These are phyloP conservation scores for Drosophila helvetica DNA, from an alignment of 2,888 invertebrate genomes.

Conservation along the genomic window DNA sequence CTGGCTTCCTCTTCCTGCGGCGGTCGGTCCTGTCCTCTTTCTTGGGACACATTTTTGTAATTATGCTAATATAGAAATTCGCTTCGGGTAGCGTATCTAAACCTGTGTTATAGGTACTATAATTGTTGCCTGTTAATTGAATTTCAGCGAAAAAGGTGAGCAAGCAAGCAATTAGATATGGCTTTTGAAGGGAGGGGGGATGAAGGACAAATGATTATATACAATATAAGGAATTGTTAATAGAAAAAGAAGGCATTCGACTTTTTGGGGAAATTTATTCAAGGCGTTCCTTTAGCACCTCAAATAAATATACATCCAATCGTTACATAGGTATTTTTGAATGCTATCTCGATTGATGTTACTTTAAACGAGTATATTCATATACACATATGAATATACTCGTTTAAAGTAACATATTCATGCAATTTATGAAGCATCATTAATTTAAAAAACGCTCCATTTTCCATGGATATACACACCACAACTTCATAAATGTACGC, in stretches of 20 bases:
- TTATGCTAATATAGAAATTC: slow-evolving; percentile 42
- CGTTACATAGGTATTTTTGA: too few species aligned
- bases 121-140: slow-evolving; percentile 69
- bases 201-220: background rate
- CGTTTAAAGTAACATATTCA: background rate
- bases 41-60: slow-evolving; percentile 42
- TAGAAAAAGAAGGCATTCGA: background rate
- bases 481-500: background rate
- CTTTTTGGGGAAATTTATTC: background rate
- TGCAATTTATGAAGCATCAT: background rate
- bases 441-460: background rate
- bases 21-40: too few species aligned
- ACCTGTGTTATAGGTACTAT: slow-evolving; percentile 42
- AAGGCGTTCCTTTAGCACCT: too few species aligned
- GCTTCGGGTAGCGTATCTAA: slow-evolving; percentile 56
- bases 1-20: slow-evolving; percentile 16
- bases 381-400: too few species aligned
- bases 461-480: background rate
- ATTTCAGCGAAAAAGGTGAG: slow-evolving; percentile 50
- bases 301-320: background rate
- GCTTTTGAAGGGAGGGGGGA: background rate
- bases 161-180: slow-evolving; percentile 44
- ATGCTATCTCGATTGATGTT: too few species aligned
- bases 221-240: background rate
- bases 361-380: too few species aligned